Percentiles rank a stretch among this genome's conserved stretches.
phyloP scores from a whole-genome alignment of 2,113 vertebrate genomes.

The Oriolus oriolus region DNA sequence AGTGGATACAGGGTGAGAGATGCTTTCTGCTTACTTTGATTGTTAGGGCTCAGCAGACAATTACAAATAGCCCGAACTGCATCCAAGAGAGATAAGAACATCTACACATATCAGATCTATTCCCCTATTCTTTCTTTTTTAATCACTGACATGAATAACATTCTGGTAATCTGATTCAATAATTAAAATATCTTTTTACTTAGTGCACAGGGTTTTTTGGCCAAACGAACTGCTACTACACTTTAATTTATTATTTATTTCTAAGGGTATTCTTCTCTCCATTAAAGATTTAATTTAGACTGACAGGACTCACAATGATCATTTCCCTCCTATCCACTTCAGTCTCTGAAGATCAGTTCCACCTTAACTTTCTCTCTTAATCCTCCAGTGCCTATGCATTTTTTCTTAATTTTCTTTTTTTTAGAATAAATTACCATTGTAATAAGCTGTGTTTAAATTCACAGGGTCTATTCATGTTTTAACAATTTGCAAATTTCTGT shows the following conservation, averaged over 20 bases:
- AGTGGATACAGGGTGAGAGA: background rate
- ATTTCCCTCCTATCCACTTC: background rate
- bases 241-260: background rate
- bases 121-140: background rate
- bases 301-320: background rate
- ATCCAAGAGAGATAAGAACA: background rate
- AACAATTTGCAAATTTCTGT: background rate
- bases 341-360: background rate
- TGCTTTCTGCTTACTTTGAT: background rate
- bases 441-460: background rate
- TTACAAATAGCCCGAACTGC: background rate
- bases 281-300: background rate
- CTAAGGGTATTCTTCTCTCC: background rate
- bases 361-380: background rate
- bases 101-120: background rate
- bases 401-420: background rate
- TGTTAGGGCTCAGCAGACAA: background rate
- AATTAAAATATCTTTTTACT: background rate
- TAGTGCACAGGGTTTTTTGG: rapidly evolving
- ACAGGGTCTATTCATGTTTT: background rate
- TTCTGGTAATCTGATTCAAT: background rate
- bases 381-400: rapidly evolving
- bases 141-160: background rate
- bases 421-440: background rate
- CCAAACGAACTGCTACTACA: background rate